Evolutionary conservation across 1,140 invertebrate species (phyloP).

Genomic region (Drosophila pectinifera): DNA sequence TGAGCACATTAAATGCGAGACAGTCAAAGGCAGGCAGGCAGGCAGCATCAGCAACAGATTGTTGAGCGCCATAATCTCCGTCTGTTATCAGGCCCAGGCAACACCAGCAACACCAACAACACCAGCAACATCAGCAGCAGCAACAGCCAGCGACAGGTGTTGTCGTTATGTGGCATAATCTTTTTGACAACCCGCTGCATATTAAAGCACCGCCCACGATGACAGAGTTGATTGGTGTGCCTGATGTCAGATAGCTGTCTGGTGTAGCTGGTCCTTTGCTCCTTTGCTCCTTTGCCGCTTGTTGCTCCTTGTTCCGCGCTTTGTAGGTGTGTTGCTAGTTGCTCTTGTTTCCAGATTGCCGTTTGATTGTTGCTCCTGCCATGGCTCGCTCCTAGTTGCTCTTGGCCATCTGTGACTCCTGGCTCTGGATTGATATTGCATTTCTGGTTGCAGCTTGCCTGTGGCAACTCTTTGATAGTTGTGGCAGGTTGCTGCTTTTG

Average conservation of each 20-base stretch:
- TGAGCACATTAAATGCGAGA: conserved; percentile 70
- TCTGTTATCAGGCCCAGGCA: conserved; percentile 40
- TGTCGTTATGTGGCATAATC: conserved; percentile 57
- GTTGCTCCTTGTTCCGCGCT: conserved; percentile 35
- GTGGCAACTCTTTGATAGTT: not conserved
- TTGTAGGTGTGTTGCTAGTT: conserved; percentile 3
- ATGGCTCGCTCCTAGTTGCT: not conserved
- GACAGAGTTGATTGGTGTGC: conserved; percentile 53
- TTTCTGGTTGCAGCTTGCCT: not conserved
- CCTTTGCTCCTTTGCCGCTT: conserved; percentile 39
- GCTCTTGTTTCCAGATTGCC: conserved; percentile 8
- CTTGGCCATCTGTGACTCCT: not conserved
- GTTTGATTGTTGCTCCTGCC: not conserved
- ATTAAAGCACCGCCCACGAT: conserved; percentile 57
- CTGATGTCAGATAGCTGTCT: conserved; percentile 47
- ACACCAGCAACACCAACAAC: conserved; percentile 21
- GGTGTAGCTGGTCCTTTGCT: conserved; percentile 17
- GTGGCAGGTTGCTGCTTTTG: not conserved
- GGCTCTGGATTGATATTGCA: not conserved
- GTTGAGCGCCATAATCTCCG: conserved; percentile 42
- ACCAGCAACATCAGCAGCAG: not conserved
- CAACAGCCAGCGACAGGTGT: conserved; percentile 62
- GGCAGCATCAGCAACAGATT: conserved; percentile 50
- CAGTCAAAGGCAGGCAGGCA: conserved; percentile 21
- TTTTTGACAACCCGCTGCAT: conserved; percentile 54